These are phyloP conservation scores for Eristalis arbustorum DNA, from an alignment of 2,888 invertebrate species.

Conservation along the genomic window DNA sequence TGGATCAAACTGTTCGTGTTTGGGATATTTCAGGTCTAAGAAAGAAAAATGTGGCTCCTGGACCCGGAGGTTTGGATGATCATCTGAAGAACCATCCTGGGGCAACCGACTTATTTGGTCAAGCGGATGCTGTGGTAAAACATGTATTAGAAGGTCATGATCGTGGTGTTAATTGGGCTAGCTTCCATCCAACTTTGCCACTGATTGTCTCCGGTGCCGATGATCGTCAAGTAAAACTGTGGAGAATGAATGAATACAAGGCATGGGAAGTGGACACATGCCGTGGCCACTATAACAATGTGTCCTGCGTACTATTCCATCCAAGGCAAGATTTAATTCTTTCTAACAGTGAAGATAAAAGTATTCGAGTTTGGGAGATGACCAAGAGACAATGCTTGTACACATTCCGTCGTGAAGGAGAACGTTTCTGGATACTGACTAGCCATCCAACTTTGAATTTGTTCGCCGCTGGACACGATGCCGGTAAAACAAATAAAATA, in stretches of 20 bases:
- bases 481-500: slow-evolving; percentile 87
- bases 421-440: slow-evolving; percentile 98
- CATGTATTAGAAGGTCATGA: slow-evolving; percentile 96
- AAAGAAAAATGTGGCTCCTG: slow-evolving; percentile 98
- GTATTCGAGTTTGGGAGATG: slow-evolving; percentile 99
- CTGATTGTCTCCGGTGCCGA: slow-evolving; percentile 99
- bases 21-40: slow-evolving; percentile 98
- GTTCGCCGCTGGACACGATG: slow-evolving; percentile 99
- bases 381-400: slow-evolving; percentile 94
- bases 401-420: slow-evolving; percentile 96
- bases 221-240: slow-evolving; percentile 97
- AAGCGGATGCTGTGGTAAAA: slow-evolving; percentile 95
- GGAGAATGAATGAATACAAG: slow-evolving; percentile 99
- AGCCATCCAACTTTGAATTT: slow-evolving; percentile 97
- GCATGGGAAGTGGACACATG: slow-evolving; percentile 99
- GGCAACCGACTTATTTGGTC: slow-evolving; percentile 96
- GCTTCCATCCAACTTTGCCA: slow-evolving; percentile 96
- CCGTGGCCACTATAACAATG: slow-evolving; percentile 99
- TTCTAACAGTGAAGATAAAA: slow-evolving; percentile 98
- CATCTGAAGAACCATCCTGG: slow-evolving; percentile 91
- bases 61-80: slow-evolving; percentile 94
- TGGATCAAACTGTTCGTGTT: slow-evolving; percentile 98
- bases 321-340: slow-evolving; percentile 97
- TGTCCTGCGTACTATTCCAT: slow-evolving; percentile 98
- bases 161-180: slow-evolving; percentile 99